Percentiles rank a stretch among this genome's conserved stretches.
These are phyloP conservation scores for Trachelus tabidus DNA, from an alignment of 2,888 invertebrate genomes.

Conservation along the genomic window DNA sequence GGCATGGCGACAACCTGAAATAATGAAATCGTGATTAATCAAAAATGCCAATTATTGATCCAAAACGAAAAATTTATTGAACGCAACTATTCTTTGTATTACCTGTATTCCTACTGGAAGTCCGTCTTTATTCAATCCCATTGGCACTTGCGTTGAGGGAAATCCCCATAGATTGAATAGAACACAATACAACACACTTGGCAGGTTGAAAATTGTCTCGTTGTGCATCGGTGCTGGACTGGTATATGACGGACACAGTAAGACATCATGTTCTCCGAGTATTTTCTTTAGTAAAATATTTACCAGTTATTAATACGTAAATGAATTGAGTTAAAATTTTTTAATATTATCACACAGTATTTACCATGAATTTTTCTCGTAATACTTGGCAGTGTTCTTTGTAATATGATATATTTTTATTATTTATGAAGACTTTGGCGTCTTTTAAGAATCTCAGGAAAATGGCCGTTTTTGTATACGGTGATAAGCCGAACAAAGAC, in stretches of 20 bases:
- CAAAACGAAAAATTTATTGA: background rate
- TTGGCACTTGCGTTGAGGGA: conserved; percentile 81
- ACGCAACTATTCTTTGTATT: conserved; percentile 8
- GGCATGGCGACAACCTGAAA: conserved; percentile 78
- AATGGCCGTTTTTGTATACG: conserved; percentile 58
- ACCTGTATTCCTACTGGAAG: conserved; percentile 84
- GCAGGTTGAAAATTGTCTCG: conserved; percentile 71
- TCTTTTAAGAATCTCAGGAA: conserved; percentile 61
- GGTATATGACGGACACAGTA: conserved; percentile 69
- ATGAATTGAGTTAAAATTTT: conserved; percentile 1
- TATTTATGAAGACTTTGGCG: conserved; percentile 64
- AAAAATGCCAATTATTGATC: background rate
- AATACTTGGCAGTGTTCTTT: conserved; percentile 55
- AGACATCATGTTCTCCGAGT: conserved; percentile 72
- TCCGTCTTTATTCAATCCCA: conserved; percentile 73
- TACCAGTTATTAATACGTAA: background rate
- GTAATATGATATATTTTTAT: conserved; percentile 46
- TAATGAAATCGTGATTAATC: conserved; percentile 11
- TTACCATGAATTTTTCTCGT: conserved; percentile 30
- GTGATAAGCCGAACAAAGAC: conserved; percentile 59
- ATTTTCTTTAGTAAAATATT: conserved; percentile 64
- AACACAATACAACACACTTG: conserved; percentile 74
- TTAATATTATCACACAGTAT: background rate
- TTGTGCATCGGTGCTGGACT: conserved; percentile 66
- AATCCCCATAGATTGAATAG: conserved; percentile 79